Evolutionary conservation across 2,888 invertebrate species (phyloP).

Genomic region (Hemistola chrysoprasaria): DNA sequence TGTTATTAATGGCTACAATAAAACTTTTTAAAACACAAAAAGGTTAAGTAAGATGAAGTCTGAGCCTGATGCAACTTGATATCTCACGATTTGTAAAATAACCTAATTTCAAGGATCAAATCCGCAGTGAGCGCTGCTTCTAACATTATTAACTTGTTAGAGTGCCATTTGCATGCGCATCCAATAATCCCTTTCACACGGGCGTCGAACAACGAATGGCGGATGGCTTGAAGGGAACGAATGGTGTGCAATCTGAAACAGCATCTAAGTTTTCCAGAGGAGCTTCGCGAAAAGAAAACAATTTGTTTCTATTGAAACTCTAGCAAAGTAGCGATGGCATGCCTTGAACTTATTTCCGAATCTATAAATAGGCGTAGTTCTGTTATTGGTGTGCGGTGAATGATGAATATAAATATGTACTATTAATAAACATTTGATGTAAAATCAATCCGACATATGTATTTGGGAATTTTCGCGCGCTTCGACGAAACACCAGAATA

Average conservation of each 20-base stretch:
- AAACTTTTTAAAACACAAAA: no score
- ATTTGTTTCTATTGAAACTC: slow-evolving; percentile 9
- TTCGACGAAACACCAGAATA: neutral
- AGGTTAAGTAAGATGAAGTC: no score
- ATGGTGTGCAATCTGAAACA: slow-evolving; percentile 21
- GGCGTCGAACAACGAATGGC: slow-evolving; percentile 16
- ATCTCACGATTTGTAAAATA: neutral
- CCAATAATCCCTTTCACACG: slow-evolving; percentile 16
- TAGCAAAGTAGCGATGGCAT: slow-evolving; percentile 12
- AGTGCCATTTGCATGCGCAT: slow-evolving; percentile 9
- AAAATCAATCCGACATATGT: slow-evolving; percentile 9
- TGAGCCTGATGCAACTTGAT: no score
- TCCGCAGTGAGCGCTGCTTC: slow-evolving; percentile 5
- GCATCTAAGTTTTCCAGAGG: slow-evolving; percentile 19
- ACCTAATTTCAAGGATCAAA: slow-evolving; percentile 5
- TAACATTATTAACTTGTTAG: slow-evolving; percentile 14
- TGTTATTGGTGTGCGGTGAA: slow-evolving; percentile 5
- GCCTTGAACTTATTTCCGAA: slow-evolving; percentile 17
- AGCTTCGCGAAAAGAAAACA: slow-evolving; percentile 9
- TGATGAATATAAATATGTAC: slow-evolving; percentile 16
- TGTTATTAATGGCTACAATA: no score
- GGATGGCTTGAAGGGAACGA: slow-evolving; percentile 14
- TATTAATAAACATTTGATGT: slow-evolving; percentile 20
- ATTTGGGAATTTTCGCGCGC: no score
- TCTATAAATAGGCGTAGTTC: slow-evolving; percentile 20